Base-by-base conservation (phyloP, 2,888 invertebrate species). In the Sinodicranocentrus sp. region DNA sequence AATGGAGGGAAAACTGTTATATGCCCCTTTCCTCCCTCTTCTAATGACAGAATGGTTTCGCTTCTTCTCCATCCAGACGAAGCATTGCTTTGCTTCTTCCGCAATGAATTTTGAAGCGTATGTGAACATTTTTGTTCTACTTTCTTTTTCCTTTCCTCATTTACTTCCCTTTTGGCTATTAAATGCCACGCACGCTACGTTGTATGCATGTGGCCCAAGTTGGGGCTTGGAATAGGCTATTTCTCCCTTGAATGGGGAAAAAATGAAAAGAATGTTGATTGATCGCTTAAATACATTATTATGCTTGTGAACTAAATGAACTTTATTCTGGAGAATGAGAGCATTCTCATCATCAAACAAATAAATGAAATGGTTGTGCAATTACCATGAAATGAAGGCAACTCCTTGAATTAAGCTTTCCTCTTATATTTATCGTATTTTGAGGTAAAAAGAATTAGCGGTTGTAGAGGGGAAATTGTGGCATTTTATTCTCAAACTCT, bases 51-150 rank as follows among this genome's bases (percentile, higher is more conserved):
- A 57, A 17, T 1, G 1, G 21, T 57, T 61, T 33, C 33, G n/a
- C n/a, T 61, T 1, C 19, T 61, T 33, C 28, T 61, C 17, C 59
- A 57, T 77, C 25, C 68, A 68, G n/a, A 25, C 1, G 43, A 59
- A 67, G 33, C 44, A 76, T 76, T 67, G 19, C 59, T 63, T 63
- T 17, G 19, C 21, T 68, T 65, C 70, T 82, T 86, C 85, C 80
- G 84, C 84, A 75, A 79, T 73, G 65, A 68, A 80, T 72, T 80
- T 44, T 79, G 33, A 70, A 84, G 78, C 72, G 61, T 6, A 72
- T 71, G 77, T 71, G 77, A 84, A 83, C 76, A 63, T 82, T 84
- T 82, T 84, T 86, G 82, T 75, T 82, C 82, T 75, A 84, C 82
- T 83, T 83, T 84, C 83, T 79, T 73, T 72, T 70, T 84, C 19